phyloP scores from a whole-genome alignment of 2,113 vertebrate genomes.

The Egretta garzetta region DNA sequence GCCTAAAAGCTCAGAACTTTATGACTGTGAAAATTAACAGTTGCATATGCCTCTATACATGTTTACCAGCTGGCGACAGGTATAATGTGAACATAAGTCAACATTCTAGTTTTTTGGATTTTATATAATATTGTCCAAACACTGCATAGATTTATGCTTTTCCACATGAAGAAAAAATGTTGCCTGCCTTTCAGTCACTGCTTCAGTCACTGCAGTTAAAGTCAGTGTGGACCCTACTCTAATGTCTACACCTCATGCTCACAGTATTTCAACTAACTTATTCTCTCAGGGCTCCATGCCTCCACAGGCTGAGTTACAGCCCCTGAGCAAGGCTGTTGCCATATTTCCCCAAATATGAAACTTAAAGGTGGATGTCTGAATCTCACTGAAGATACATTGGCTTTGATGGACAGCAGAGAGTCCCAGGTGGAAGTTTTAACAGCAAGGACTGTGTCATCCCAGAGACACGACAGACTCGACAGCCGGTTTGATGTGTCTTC shows the following conservation, averaged over 20 bases:
- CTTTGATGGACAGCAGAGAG: not conserved
- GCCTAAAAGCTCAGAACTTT: conserved; percentile 43
- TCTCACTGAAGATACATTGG: not conserved
- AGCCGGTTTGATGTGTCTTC: not conserved
- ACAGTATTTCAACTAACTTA: not conserved
- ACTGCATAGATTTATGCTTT: not conserved
- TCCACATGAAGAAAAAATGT: not conserved
- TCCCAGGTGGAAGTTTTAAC: not conserved
- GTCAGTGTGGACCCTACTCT: not conserved
- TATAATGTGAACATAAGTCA: not conserved
- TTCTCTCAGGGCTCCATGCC: not conserved
- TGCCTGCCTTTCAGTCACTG: not conserved
- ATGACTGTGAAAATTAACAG: conserved; percentile 32
- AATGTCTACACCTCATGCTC: not conserved
- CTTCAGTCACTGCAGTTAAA: not conserved
- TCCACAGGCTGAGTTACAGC: not conserved
- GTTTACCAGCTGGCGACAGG: not conserved
- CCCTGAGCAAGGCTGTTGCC: not conserved
- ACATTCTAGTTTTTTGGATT: not conserved
- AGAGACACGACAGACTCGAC: not conserved
- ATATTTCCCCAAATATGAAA: not conserved
- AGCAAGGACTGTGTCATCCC: not conserved
- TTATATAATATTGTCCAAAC: not conserved
- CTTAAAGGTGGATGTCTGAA: not conserved
- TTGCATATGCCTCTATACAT: not conserved